Evolutionary conservation across 1,140 invertebrate genomes (phyloP).

Genomic region (Ylistrum balloti): DNA sequence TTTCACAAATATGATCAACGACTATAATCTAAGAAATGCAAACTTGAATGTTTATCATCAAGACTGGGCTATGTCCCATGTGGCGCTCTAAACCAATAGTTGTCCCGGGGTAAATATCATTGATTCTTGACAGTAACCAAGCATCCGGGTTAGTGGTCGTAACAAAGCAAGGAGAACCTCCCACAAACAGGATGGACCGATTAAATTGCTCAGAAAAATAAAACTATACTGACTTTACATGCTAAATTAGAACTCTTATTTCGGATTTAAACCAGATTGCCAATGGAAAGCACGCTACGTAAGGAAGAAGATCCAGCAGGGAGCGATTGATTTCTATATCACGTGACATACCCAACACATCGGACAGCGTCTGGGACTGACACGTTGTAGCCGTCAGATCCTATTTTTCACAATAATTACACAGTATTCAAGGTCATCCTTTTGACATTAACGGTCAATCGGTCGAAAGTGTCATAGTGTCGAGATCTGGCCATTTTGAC

Average conservation of each 20-base stretch:
- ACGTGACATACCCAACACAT: not conserved
- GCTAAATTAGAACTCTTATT: not conserved
- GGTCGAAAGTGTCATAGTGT: not conserved
- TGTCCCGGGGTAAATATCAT: not conserved
- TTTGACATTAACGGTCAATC: not conserved
- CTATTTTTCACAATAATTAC: not conserved
- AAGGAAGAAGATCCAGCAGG: not conserved
- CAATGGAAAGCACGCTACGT: not conserved
- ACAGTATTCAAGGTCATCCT: not conserved
- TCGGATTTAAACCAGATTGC: not conserved
- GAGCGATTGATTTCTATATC: not conserved
- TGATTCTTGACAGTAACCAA: not conserved
- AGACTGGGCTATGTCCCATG: not conserved
- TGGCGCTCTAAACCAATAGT: not conserved
- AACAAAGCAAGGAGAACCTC: not conserved
- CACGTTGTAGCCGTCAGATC: not conserved
- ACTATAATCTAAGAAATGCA: not conserved
- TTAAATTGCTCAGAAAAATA: not conserved
- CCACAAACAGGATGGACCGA: not conserved
- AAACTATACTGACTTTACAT: not conserved
- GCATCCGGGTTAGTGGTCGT: not conserved
- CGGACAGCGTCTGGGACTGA: not conserved
- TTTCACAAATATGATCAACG: not conserved
- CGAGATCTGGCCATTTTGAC: not conserved
- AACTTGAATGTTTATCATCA: constrained; percentile 7